Evolutionary conservation across 92 coral and sea anemone genomes (phyloP), one percentile per base, ranked within the genome.

Genomic region (Actinostola sp.): DNA sequence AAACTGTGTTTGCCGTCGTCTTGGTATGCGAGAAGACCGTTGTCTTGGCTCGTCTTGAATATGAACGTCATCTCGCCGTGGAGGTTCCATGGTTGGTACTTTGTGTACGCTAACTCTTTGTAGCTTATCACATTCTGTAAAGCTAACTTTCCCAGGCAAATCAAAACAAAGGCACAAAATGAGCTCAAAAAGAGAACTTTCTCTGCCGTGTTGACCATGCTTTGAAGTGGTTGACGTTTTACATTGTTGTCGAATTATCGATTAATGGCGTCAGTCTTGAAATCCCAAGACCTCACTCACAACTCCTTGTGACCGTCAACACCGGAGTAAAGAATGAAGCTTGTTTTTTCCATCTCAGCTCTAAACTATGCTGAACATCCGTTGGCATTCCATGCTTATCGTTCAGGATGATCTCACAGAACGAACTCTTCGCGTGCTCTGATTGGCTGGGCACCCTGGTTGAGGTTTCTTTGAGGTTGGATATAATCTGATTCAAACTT

Each of bases 1-100:
- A 62, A 62, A 16, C 52, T 67, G 64, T 62, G 62, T 23, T 7
- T 34, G 7, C 83, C 75, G 36, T 86, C 83, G 33, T 80, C 90
- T 75, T 86, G 90, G 51, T 86, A 86, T 9, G 61, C 66, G 39
- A 86, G 81, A 35, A 86, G 48, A 16, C 74, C 75, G 16, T 71
- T 36, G 5, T 61, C 13, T 27, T 75, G 79, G 25, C 26, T 57
- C 25, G 79, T 86, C 36, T 66, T 80, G 61, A 86, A 80, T n/a
- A 86, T 50, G 19, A 86, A 70, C 11, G 77, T 67, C 27, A 86
- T 24, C 42, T 77, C 78, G 19, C 83, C 90, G 1, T 43, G 71
- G 9, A 67, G 69, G 2, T 35, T 67, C 83, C 90, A 86, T 0
- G 90, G 79, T 8, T 80, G 72, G 45, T 78, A 85, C 30, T 71